Evolutionary conservation across 2,888 invertebrate species (phyloP).

Genomic region (Bimastos eiseni): DNA sequence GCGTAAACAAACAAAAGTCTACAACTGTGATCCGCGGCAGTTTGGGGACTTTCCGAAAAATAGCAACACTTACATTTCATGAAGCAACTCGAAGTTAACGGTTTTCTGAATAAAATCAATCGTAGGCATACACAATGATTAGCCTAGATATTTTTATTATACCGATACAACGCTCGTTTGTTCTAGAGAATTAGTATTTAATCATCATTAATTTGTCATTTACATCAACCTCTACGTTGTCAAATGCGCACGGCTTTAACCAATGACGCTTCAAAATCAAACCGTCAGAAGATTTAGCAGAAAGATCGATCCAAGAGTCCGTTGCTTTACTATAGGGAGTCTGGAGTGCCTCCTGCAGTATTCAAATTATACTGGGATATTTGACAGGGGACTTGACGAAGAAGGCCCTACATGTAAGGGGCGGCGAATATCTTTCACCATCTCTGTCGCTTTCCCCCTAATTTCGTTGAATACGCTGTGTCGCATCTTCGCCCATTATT

Average conservation of each 20-base stretch:
- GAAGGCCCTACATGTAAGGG: not conserved
- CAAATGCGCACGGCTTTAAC: no score
- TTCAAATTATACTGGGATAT: not conserved
- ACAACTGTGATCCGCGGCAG: not conserved
- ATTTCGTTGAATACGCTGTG: not conserved
- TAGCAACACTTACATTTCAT: not conserved
- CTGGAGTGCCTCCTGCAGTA: no score
- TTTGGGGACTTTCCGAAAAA: not conserved
- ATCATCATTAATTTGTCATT: no score
- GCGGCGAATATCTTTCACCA: slow-evolving; percentile 6
- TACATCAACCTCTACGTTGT: no score
- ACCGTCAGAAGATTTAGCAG: no score
- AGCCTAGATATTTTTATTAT: no score
- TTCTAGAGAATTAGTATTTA: no score
- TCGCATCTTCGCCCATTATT: not conserved
- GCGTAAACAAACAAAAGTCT: not conserved
- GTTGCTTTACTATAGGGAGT: no score
- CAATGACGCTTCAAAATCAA: no score
- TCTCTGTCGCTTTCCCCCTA: not conserved
- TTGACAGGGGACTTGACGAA: not conserved
- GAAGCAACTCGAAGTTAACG: not conserved
- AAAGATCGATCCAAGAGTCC: no score
- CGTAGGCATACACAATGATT: not conserved
- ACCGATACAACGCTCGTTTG: no score
- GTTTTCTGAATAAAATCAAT: not conserved